A percentile compares a stretch with the other conserved stretches of the same genome.
These are phyloP conservation scores for Cremastinae sp. DNA, from an alignment of 2,888 invertebrate genomes.

Conservation along the genomic window DNA sequence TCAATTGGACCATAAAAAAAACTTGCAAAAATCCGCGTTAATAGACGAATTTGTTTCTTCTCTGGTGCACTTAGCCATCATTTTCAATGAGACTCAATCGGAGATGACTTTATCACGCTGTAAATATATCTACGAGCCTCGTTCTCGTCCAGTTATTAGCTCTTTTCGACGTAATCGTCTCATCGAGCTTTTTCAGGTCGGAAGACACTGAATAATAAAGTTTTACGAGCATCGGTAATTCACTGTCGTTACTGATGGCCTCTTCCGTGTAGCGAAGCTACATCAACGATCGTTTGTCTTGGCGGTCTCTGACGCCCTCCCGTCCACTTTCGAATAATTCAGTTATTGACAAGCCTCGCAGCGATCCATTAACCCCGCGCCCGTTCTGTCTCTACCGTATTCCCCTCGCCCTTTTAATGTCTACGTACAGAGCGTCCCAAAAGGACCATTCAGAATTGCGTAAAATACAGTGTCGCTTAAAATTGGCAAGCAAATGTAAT, in stretches of 20 bases:
- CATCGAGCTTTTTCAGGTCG: constrained; percentile 34
- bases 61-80: background rate
- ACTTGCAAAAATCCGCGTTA: background rate
- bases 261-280: constrained; percentile 10
- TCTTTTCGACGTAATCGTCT: constrained; percentile 36
- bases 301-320: constrained; percentile 39
- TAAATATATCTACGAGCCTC: constrained; percentile 1
- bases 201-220: constrained; percentile 51
- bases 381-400: constrained; percentile 12
- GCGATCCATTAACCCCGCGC: constrained; percentile 72
- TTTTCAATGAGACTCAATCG: constrained; percentile 5
- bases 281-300: constrained; percentile 34
- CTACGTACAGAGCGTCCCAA: background rate
- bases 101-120: background rate
- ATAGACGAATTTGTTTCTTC: background rate
- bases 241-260: constrained; percentile 39
- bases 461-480: too few relatives aligned
- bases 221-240: constrained; percentile 48
- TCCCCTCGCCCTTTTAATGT: constrained; percentile 19
- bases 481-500: too few relatives aligned
- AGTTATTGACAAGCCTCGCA: constrained; percentile 73
- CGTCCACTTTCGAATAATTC: constrained; percentile 73
- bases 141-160: constrained; percentile 24
- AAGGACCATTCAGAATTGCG: too few relatives aligned
- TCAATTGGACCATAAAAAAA: too few relatives aligned